A percentile compares a stretch with the other conserved stretches of the same genome.
Evolutionary conservation across 2,888 invertebrate species (phyloP).

Genomic region (Miltochrista miniata): DNA sequence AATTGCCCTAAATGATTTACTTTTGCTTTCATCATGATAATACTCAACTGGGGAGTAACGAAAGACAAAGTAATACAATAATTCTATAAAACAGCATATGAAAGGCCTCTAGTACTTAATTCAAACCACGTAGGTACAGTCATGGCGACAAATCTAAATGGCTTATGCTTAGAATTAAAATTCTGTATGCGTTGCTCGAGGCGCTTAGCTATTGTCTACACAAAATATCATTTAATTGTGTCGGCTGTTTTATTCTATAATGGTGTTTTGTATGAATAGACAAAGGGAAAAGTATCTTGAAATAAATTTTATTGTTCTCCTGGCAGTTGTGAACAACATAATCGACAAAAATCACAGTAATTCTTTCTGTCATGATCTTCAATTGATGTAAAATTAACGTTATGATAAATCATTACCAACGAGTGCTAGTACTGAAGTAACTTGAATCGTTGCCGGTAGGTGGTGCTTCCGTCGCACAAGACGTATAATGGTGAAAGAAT

Average conservation of each 20-base stretch:
- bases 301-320: no score
- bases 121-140: slow-evolving; percentile 52
- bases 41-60: slow-evolving; percentile 3
- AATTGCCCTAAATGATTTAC: slow-evolving; percentile 6
- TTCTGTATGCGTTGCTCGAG: slow-evolving; percentile 67
- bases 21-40: slow-evolving; percentile 1
- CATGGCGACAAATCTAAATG: slow-evolving; percentile 68
- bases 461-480: no score
- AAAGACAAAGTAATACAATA: slow-evolving; percentile 9
- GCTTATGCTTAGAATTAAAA: slow-evolving; percentile 71
- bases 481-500: no score
- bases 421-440: no score
- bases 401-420: no score
- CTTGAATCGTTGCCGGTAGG: no score
- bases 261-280: slow-evolving; percentile 22
- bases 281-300: background rate
- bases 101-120: slow-evolving; percentile 33
- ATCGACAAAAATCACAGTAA: no score
- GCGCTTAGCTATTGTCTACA: slow-evolving; percentile 74
- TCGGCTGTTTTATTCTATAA: slow-evolving; percentile 52
- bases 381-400: no score
- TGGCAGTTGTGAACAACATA: no score
- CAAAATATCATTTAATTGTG: slow-evolving; percentile 77
- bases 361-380: no score
- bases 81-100: slow-evolving; percentile 20